Conservation (phyloP, 2,888 invertebrate genomes). For the Drosophila tripunctata region DNA sequence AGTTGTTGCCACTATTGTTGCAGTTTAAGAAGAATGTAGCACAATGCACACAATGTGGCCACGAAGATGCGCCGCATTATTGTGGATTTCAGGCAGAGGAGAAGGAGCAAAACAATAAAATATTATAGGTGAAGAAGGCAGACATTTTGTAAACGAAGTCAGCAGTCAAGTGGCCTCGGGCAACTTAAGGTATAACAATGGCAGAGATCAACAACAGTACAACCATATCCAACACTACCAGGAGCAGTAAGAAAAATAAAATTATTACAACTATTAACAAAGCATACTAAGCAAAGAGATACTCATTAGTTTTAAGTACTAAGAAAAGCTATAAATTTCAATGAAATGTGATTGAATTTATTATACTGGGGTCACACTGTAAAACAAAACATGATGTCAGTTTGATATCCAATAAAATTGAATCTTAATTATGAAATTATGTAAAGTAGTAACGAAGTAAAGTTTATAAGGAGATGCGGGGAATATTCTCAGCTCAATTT, state of each 20-base stretch:
- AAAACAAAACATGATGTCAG: too few species aligned
- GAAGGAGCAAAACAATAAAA: too few species aligned
- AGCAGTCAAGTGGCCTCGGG: slow-evolving; percentile 26
- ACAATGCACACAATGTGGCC: slow-evolving; percentile 30
- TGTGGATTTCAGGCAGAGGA: not conserved
- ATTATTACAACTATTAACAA: not conserved
- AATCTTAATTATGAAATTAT: too few species aligned
- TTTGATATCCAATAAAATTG: too few species aligned
- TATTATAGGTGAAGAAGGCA: too few species aligned
- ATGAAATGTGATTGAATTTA: too few species aligned
- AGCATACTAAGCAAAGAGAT: not conserved
- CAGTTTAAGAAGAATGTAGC: not conserved
- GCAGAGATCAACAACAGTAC: slow-evolving; percentile 19
- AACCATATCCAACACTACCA: not conserved
- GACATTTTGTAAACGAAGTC: slow-evolving; percentile 14
- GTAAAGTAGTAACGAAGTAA: too few species aligned
- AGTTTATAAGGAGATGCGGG: too few species aligned
- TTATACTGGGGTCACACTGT: too few species aligned
- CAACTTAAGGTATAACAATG: not conserved
- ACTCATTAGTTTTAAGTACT: too few species aligned
- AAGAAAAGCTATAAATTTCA: too few species aligned
- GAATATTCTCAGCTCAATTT: too few species aligned
- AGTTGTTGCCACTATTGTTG: not conserved
- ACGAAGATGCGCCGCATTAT: not conserved
- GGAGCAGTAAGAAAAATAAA: not conserved